These are phyloP conservation scores for Apamea anceps DNA, from an alignment of 2,888 invertebrate genomes.

Conservation along the genomic window DNA sequence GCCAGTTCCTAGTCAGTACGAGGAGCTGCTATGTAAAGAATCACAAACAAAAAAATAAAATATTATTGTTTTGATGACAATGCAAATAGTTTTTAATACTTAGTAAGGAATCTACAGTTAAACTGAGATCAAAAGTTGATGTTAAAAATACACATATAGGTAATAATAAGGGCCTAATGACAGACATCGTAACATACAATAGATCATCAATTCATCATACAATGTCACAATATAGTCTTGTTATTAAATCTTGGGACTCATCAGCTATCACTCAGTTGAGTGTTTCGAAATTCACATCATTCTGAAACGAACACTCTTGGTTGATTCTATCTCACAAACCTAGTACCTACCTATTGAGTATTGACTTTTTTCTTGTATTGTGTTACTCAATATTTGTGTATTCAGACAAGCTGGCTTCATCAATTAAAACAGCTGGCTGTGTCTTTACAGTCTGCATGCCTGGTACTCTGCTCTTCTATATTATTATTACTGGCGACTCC, in stretches of 20 bases:
- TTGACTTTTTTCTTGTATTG: not conserved
- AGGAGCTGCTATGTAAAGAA: not conserved
- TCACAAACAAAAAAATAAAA: not conserved
- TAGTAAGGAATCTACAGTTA: not conserved
- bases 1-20: not conserved
- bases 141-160: too few relatives aligned
- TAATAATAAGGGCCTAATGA: too few relatives aligned
- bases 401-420: not conserved
- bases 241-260: conserved; percentile 14
- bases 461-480: conserved; percentile 7
- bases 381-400: not conserved
- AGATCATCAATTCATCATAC: conserved; percentile 19
- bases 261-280: too few relatives aligned
- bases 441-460: not conserved
- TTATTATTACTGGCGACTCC: conserved; percentile 7
- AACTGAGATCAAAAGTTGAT: not conserved
- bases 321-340: conserved; percentile 5
- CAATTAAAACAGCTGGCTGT: not conserved
- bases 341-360: conserved; percentile 17
- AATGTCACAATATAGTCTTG: not conserved
- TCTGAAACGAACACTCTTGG: not conserved
- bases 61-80: not conserved
- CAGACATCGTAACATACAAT: not conserved
- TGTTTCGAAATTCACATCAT: not conserved
- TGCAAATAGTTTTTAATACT: not conserved